phyloP scores from a whole-genome alignment of 2,888 invertebrate genomes.

The Amiota minor region DNA sequence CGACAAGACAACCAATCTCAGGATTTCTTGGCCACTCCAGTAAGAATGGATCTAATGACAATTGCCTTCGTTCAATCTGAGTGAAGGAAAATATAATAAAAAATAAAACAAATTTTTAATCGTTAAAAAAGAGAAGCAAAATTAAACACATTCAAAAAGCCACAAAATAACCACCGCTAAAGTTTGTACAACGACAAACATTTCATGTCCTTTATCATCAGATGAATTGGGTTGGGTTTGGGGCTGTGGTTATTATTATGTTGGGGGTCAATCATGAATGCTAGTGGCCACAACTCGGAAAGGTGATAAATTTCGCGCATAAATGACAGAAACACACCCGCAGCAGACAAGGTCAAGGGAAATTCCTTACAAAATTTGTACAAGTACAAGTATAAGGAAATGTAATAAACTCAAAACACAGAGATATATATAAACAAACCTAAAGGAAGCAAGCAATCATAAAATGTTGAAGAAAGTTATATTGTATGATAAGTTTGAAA shows the following conservation, averaged over 20 bases:
- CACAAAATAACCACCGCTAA: conserved; percentile 16
- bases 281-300: conserved; percentile 19
- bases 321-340: conserved; percentile 44
- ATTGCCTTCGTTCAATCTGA: conserved; percentile 42
- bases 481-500: neutral
- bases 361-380: conserved; percentile 42
- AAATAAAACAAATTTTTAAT: conserved; percentile 31
- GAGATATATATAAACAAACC: neutral
- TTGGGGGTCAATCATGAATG: conserved; percentile 9
- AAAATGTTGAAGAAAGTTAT: conserved; percentile 22
- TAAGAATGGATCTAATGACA: conserved; percentile 14
- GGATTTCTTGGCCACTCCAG: neutral
- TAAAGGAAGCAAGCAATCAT: conserved; percentile 19
- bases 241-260: too few relatives aligned
- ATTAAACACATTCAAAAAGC: neutral
- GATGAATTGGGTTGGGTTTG: too few relatives aligned
- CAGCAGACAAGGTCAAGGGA: conserved; percentile 42
- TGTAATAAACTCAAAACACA: conserved; percentile 48
- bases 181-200: too few relatives aligned
- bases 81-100: neutral
- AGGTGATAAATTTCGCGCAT: conserved; percentile 56
- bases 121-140: conserved; percentile 35
- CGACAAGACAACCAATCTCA: neutral
- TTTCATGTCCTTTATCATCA: too few relatives aligned
- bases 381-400: conserved; percentile 43